Percentiles rank a stretch among this genome's conserved stretches.
phyloP scores from a whole-genome alignment of 1,140 invertebrate genomes.

The Cydia pomonella region DNA sequence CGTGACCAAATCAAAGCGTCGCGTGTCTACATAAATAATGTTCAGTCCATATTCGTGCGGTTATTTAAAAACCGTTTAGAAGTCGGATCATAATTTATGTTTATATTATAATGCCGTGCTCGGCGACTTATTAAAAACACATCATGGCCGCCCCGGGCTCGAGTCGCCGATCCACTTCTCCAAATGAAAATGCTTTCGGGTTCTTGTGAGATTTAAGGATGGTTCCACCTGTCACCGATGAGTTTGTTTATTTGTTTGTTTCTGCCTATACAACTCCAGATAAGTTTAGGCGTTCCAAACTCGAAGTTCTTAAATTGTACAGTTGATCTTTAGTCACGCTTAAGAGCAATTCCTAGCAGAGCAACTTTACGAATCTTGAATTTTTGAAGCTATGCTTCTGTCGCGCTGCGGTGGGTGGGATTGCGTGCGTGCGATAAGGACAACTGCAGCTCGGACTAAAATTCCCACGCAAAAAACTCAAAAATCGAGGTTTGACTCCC shows the following conservation, averaged over 20 bases:
- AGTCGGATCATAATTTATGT: slow-evolving; percentile 30
- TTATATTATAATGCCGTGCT: slow-evolving; percentile 39
- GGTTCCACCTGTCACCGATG: not conserved
- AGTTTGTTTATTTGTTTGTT: not conserved
- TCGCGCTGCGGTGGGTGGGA: no score
- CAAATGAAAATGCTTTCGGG: slow-evolving; percentile 27
- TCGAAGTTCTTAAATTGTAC: no score
- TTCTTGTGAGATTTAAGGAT: slow-evolving; percentile 20
- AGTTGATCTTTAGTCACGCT: no score
- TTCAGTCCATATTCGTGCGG: slow-evolving; percentile 11
- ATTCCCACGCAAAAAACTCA: no score
- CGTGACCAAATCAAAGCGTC: slow-evolving; percentile 18
- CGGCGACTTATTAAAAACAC: slow-evolving; percentile 46
- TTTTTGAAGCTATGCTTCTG: no score
- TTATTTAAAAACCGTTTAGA: slow-evolving; percentile 30
- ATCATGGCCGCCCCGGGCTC: slow-evolving; percentile 35
- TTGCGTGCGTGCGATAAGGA: no score
- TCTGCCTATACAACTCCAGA: no score
- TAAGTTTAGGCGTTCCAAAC: no score
- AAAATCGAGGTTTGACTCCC: no score
- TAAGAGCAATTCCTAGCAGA: no score
- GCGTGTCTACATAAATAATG: slow-evolving; percentile 12
- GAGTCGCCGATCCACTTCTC: slow-evolving; percentile 24
- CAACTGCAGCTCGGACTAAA: no score
- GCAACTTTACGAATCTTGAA: no score